Evolutionary conservation across 92 coral and sea anemone species (phyloP), one percentile per base, ranked within the genome.

Genomic region (Bergia puertoricense): DNA sequence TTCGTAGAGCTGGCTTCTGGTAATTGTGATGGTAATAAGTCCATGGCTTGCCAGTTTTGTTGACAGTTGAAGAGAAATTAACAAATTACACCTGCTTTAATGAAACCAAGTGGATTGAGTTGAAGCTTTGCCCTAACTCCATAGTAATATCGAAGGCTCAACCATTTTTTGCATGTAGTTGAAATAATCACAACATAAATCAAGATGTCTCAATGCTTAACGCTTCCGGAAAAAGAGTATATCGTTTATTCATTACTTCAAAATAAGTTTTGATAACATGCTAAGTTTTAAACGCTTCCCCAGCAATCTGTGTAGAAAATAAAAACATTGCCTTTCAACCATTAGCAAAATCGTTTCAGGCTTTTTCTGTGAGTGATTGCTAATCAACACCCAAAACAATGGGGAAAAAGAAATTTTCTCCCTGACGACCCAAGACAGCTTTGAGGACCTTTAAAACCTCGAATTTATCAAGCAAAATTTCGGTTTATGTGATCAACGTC

Each of bases 81-180:
- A 81, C 85, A 81, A 81, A 81, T 39, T 59, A 39, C 72, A 62
- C 73, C 85, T 81, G 74, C 85, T 4, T 9, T 5, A 81, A 56
- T 59, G 30, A 38, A 56, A 30, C 71, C n/a, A 62, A 62, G 44
- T 38, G 40, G 13, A 18, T 44, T 18, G 22, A 41, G 38, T 14
- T 14, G 41, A 79, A 54, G 66, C 46, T 54, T 54, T 80, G 72
- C 46, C 4, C 68, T 20, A 13, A 3, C 5, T 56, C n/a, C 23
- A 2, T n/a, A 13, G 22, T 42, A 39, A 43, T 41, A 20, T n/a
- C 9, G 11, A 66, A 67, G 37, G 57, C 9, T 51, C 30, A 18
- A 42, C 37, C 44, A 42, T 8, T 8, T 20, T 40, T 14, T 76
- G 22, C 18, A 42, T 18, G 44, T 6, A 76, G 46, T 76, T 76